Evolutionary conservation across 2,888 invertebrate species (phyloP), one percentile per base, ranked within the genome.

Genomic region (Subacronicta megacephala): DNA sequence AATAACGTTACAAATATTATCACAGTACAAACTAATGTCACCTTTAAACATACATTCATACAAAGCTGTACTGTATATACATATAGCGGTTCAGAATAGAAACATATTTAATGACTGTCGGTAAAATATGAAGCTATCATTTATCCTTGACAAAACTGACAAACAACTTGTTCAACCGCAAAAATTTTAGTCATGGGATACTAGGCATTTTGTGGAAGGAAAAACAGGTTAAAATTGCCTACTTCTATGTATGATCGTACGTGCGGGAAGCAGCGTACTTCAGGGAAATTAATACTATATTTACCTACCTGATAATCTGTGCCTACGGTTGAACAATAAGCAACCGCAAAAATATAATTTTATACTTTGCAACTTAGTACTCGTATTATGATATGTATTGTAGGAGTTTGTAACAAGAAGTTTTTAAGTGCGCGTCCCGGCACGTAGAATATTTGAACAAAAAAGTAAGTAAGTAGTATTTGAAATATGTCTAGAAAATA

Each of bases 231-330:
- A 13, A 55, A 66, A 53, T 59, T 10, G 29, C 26, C 9, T 50
- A 33, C 7, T 3, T 13, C 17, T 20, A 43, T 20, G 9, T 16
- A 29, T n/a, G 31, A 33, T 43, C 0, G 47, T 56, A 58, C 62
- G 62, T 62, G 62, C 62, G 7, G 35, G 29, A 31, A 56, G 20
- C 17, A 45, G 54, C 51, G 56, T 62, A 57, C 53, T 58, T 45
- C 42, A 7, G 40, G 65, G 55, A 70, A 75, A 61, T 60, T 45
- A 52, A 44, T 52, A 53, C 47, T 52, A 51, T 54, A 62, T 58
- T 61, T 59, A 62, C 7, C 13, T 44, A 59, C 16, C 17, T 29
- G 45, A 23, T 36, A 31, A 5, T 40, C 20, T 23, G 13, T 12
- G 7, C 12, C 9, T 31, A 31, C 6, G 10, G 10, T 31, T 16